A percentile compares a stretch with the other conserved stretches of the same genome.
phyloP scores from a whole-genome alignment of 2,797 vertebrate genomes.

The Crocidura indochinensis region DNA sequence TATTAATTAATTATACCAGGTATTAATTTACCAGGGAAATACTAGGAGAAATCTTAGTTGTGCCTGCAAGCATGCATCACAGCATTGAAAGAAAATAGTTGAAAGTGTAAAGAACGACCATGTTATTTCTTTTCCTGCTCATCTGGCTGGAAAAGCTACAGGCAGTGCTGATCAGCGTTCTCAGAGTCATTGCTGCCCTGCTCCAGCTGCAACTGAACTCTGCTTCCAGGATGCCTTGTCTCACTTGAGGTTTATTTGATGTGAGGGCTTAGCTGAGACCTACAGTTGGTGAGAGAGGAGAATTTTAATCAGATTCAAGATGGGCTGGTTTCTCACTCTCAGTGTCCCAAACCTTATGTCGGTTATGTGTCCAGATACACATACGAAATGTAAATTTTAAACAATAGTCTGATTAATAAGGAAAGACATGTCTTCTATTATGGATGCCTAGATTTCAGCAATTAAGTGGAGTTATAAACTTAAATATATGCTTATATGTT shows the following conservation, averaged over 20 bases:
- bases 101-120: not conserved
- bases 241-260: not conserved
- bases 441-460: not conserved
- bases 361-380: not conserved
- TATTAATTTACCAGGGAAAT: conserved; percentile 17
- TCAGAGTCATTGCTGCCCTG: not conserved
- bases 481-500: too few species aligned
- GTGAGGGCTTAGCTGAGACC: conserved; percentile 19
- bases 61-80: not conserved
- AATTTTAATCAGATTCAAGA: not conserved
- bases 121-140: not conserved
- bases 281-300: not conserved
- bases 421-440: not conserved
- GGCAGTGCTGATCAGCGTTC: not conserved
- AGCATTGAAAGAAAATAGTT: conserved; percentile 1
- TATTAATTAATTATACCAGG: too few species aligned
- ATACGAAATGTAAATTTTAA: not conserved
- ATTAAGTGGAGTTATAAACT: too few species aligned
- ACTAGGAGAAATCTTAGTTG: not conserved
- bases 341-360: not conserved
- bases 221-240: not conserved
- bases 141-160: not conserved
- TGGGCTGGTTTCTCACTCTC: not conserved
- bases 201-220: not conserved
- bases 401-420: conserved; percentile 8